Percentiles rank a stretch among this genome's conserved stretches.
Conservation (phyloP, 1,140 invertebrate genomes). For the Bombus soroeensis region DNA sequence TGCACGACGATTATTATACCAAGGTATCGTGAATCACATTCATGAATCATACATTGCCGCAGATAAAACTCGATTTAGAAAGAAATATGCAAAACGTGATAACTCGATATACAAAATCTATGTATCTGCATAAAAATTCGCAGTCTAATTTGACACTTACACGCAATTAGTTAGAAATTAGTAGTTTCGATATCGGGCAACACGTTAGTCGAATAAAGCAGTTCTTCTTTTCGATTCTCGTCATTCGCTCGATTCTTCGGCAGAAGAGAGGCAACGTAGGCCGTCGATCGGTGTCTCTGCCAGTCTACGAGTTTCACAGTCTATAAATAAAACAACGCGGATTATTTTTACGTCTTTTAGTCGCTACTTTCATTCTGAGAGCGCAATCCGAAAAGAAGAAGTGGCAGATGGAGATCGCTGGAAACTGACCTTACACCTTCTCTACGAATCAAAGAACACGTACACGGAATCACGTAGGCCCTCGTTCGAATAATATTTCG, state of each 20-base stretch:
- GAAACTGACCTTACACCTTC: slow-evolving; percentile 61
- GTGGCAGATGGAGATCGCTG: neutral
- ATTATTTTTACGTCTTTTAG: slow-evolving; percentile 58
- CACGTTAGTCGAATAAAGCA: no score
- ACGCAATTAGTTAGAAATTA: no score
- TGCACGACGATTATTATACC: no score
- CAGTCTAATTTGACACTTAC: no score
- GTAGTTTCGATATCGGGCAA: no score
- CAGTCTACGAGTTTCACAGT: neutral
- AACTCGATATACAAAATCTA: no score
- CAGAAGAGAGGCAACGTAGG: neutral
- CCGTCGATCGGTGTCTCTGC: neutral
- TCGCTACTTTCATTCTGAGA: slow-evolving; percentile 7
- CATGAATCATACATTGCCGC: no score
- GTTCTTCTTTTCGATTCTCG: neutral
- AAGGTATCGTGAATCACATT: no score
- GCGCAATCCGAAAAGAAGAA: neutral
- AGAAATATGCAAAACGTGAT: no score
- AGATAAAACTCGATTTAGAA: no score
- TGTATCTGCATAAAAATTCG: no score
- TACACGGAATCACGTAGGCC: neutral
- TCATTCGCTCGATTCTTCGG: neutral
- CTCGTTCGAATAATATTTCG: neutral
- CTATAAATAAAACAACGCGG: slow-evolving; percentile 60
- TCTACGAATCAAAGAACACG: neutral